Evolutionary conservation across 2,113 vertebrate species (phyloP), one percentile per base, ranked within the genome.

Genomic region (Boleophthalmus pectinirostris): DNA sequence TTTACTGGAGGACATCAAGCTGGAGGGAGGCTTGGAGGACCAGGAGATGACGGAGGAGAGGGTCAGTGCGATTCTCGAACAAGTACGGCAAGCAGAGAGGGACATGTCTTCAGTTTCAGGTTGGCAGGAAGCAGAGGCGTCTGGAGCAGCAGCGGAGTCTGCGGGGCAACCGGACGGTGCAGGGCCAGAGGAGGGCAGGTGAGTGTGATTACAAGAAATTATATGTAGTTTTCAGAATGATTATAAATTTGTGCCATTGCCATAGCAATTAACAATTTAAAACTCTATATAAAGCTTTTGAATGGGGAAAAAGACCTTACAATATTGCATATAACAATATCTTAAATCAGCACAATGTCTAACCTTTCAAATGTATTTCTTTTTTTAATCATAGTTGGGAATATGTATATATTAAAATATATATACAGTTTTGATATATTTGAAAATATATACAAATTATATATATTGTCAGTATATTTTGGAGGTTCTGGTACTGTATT

Each of bases 51-150:
- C 91, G 64, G 95, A 97, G 92, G 96, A 96, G 88, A 95, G 92
- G 90, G 93, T 95, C 57, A 93, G 93, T 85, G 94, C 90, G 79
- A 95, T 96, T 91, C 93, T 96, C 76, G 93, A 93, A 79, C 87
- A 89, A 93, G 94, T 96, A 85, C 93, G 95, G 79, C 95, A 94
- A 94, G 94, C 95, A 93, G 95, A 98, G 94, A 95, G 87, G 88
- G 93, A 94, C 90, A 83, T 98, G 92, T 98, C 94, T 97, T 98
- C 96, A 95, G 94, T 98, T 98, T 68, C 96, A 99, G 98, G 96
- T 93, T 96, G 96, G 96, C 95, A 94, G 87, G 89, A 92, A 0
- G 58, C 23, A 33, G 96, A 97, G 82, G 89, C 88, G 0, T 90
- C 96, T 33, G 89, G 90, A 51, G 92, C 66, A 4, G 64, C 75